phyloP scores from a whole-genome alignment of 2,888 invertebrate genomes.

The Brachynemurus nebulosus region DNA sequence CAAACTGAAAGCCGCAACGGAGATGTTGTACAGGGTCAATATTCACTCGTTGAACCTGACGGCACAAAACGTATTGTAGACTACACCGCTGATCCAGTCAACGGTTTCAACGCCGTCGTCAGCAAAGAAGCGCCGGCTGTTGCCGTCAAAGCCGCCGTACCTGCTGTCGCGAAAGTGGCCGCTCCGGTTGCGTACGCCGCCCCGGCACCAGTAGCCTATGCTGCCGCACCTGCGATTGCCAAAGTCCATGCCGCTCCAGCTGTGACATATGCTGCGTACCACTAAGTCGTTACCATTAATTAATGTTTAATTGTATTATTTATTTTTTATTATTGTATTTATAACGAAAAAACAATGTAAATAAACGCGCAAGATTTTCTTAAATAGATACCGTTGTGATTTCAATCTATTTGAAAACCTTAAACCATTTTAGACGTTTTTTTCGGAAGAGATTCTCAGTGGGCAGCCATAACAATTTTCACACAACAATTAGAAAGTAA shows the following conservation, averaged over 20 bases:
- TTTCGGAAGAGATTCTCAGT: no score
- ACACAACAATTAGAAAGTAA: no score
- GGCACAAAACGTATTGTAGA: constrained; percentile 40
- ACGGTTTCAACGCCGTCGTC: constrained; percentile 44
- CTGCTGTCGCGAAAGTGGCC: constrained; percentile 20
- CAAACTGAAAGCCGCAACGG: constrained; percentile 39
- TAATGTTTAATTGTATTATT: neutral
- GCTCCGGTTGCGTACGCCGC: constrained; percentile 18
- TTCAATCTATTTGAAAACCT: neutral
- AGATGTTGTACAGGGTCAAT: constrained; percentile 40
- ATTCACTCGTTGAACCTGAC: constrained; percentile 39
- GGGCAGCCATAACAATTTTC: no score
- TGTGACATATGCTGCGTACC: constrained; percentile 17
- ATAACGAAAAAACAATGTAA: neutral
- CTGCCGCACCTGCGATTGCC: constrained; percentile 26
- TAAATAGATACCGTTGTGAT: neutral
- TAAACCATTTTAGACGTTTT: no score
- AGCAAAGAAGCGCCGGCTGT: constrained; percentile 34
- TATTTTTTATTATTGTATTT: neutral
- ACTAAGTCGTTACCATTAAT: constrained; percentile 15
- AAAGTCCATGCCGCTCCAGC: constrained; percentile 17
- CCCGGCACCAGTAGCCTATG: constrained; percentile 8
- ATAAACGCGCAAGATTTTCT: neutral
- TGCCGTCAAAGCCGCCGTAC: constrained; percentile 12
- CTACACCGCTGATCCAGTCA: constrained; percentile 41